A percentile compares a stretch with the other conserved stretches of the same genome.
phyloP scores from a whole-genome alignment of 1,140 invertebrate genomes.

The Brachionus rotundiformis region DNA sequence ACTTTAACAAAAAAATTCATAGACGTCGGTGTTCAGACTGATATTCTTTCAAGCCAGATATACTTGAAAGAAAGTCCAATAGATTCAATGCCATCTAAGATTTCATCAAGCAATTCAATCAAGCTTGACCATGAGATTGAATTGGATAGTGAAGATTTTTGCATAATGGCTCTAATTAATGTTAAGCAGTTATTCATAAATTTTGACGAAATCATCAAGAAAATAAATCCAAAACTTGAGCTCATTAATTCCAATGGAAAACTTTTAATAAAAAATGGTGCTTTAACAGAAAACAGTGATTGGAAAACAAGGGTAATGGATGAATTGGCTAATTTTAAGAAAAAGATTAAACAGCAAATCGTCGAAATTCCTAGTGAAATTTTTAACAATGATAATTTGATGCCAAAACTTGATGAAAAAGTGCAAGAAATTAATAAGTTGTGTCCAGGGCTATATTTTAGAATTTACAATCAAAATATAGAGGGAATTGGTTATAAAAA shows the following conservation, averaged over 20 bases:
- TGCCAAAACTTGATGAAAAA: background rate
- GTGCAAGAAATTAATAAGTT: background rate
- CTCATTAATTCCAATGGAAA: background rate
- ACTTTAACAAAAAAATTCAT: background rate
- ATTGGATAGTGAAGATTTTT: background rate
- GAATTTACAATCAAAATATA: background rate
- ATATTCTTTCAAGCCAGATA: background rate
- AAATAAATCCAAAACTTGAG: background rate
- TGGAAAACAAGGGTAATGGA: background rate
- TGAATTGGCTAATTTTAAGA: background rate
- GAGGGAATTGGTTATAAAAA: constrained; percentile 9
- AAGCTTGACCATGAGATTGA: background rate
- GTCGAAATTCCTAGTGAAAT: background rate
- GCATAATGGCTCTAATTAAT: background rate
- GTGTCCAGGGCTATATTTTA: background rate
- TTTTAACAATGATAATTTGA: background rate
- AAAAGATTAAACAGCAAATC: background rate
- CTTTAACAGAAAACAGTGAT: background rate
- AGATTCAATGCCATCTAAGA: background rate
- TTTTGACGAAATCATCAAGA: constrained; percentile 1
- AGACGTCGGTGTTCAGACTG: background rate
- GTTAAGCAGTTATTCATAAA: constrained; percentile 16
- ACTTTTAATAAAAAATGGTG: background rate
- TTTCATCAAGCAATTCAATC: background rate
- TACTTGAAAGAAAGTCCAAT: background rate